Evolutionary conservation across 2,113 vertebrate genomes (phyloP).

Genomic region (Smithornis capensis): DNA sequence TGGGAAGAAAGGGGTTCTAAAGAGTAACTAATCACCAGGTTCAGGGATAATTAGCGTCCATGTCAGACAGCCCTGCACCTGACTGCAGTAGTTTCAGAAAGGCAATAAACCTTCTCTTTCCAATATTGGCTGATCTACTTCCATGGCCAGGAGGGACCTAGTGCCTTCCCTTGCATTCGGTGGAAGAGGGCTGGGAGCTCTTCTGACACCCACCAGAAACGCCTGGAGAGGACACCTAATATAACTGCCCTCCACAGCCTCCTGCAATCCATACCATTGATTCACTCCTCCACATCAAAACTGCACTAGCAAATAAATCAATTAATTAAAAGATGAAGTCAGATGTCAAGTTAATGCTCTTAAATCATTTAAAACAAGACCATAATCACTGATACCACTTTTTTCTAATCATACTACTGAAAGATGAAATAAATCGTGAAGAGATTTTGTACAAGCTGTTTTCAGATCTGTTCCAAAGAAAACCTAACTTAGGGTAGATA

Average conservation of each 20-base stretch:
- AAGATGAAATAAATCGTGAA: background rate
- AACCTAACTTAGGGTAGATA: background rate
- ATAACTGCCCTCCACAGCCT: background rate
- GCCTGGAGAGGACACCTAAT: background rate
- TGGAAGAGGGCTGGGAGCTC: background rate
- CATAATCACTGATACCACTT: background rate
- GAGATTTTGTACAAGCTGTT: background rate
- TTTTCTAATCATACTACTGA: background rate
- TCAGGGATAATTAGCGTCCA: background rate
- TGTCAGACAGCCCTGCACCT: background rate
- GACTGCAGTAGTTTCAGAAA: background rate
- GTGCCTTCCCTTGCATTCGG: accelerated
- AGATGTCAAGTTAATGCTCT: background rate
- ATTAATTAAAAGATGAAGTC: background rate
- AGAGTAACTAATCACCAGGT: background rate
- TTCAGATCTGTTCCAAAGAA: background rate
- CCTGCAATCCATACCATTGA: background rate
- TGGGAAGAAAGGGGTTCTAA: background rate
- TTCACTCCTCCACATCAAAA: background rate
- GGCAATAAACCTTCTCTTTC: background rate
- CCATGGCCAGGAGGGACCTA: background rate
- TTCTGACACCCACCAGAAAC: background rate
- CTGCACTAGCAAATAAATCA: background rate
- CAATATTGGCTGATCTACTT: background rate
- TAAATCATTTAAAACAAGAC: background rate